Percentiles rank a stretch among this genome's conserved stretches.
Conservation (phyloP, 1,140 invertebrate species). For the Belonocnema kinseyi region DNA sequence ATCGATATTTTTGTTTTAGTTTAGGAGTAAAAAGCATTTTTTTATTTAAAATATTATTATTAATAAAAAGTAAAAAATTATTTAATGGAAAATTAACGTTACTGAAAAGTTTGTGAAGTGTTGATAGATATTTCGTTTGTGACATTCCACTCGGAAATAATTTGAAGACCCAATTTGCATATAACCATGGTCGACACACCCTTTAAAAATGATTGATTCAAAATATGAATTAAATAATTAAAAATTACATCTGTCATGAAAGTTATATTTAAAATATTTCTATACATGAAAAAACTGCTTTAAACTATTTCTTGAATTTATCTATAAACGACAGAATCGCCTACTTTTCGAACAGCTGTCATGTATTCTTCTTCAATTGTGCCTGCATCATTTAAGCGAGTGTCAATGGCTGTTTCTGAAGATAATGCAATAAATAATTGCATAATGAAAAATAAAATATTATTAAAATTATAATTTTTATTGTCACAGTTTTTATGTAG, state of each 20-base stretch:
- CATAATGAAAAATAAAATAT: too few relatives aligned
- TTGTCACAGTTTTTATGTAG: conserved; percentile 7
- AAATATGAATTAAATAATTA: too few relatives aligned
- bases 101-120: conserved; percentile 82
- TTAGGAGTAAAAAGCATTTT: not conserved
- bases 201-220: conserved; percentile 53
- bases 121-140: conserved; percentile 77
- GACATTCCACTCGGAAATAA: conserved; percentile 65
- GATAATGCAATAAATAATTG: not conserved
- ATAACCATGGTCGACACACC: conserved; percentile 79
- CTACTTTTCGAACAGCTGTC: conserved; percentile 21
- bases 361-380: conserved; percentile 69
- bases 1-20: not conserved
- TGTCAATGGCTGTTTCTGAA: conserved; percentile 89
- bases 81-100: conserved; percentile 71
- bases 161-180: conserved; percentile 75
- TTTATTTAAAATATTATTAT: not conserved
- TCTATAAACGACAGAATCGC: conserved; percentile 39
- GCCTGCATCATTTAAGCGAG: conserved; percentile 79
- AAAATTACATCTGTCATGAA: too few relatives aligned
- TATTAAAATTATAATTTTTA: too few relatives aligned
- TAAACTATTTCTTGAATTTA: not conserved
- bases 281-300: not conserved
- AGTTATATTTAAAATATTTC: not conserved
- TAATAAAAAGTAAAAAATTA: not conserved